phyloP scores from a whole-genome alignment of 2,888 invertebrate species.

The Lomographa bimaculata region DNA sequence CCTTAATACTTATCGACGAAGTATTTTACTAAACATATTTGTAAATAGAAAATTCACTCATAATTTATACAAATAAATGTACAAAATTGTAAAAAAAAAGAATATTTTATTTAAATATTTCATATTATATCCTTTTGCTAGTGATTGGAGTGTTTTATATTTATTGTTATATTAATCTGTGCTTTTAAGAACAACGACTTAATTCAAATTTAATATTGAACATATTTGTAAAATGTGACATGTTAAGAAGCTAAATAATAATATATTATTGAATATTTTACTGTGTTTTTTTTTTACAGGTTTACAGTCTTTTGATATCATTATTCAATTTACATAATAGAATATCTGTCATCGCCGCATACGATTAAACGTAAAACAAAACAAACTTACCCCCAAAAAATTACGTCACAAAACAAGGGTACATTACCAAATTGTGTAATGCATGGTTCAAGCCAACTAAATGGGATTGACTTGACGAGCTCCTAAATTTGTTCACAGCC shows the following conservation, averaged over 20 bases:
- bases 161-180: slow-evolving; percentile 2
- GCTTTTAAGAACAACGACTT: slow-evolving; percentile 19
- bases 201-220: slow-evolving; percentile 15
- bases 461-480: too few species aligned
- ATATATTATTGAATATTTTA: slow-evolving; percentile 12
- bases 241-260: slow-evolving; percentile 26
- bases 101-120: slow-evolving; percentile 10
- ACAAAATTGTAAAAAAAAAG: slow-evolving; percentile 28
- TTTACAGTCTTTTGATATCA: too few species aligned
- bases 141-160: slow-evolving; percentile 4
- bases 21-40: slow-evolving; percentile 20
- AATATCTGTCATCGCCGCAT: too few species aligned
- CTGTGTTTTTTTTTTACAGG: too few species aligned
- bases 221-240: slow-evolving; percentile 16
- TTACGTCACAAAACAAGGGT: too few species aligned
- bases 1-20: slow-evolving; percentile 4
- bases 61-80: slow-evolving; percentile 20
- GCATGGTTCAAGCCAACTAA: too few species aligned
- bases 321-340: too few species aligned
- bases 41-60: slow-evolving; percentile 9
- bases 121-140: slow-evolving; percentile 21
- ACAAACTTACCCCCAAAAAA: too few species aligned
- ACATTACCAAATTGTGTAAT: too few species aligned
- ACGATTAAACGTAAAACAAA: too few species aligned
- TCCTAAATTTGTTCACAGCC: too few species aligned